Evolutionary conservation across 2,113 vertebrate species (phyloP), one percentile per base, ranked within the genome.

Genomic region (Peromyscus maniculatus): DNA sequence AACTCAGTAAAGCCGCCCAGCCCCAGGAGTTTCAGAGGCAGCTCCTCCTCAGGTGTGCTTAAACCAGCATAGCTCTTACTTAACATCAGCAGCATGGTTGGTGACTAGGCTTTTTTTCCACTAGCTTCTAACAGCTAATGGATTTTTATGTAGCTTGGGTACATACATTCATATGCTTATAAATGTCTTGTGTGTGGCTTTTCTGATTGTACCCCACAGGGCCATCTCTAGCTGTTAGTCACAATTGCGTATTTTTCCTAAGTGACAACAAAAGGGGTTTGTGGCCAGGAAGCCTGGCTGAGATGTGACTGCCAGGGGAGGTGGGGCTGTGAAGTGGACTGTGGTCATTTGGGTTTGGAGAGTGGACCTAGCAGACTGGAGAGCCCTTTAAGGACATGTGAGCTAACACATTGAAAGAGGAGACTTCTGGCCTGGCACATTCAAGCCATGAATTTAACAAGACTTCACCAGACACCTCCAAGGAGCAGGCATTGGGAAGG

Each of bases 351-450:
- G 6, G 46, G 19, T 66, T 75, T 77, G 49, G 39, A 77, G 66
- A 79, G 64, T 43, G 31, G 62, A 46, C 26, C 3, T 72, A 31
- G 5, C 2, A 26, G 52, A 22, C 12, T n/a, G 71, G 55, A 66
- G 92, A 89, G 94, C 91, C 96, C 97, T 97, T 97, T 98, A 97
- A 98, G 62, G 92, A 95, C 46, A 97, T 43, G 26, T 55, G 92
- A 98, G 94, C 96, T 0, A 9, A 88, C 19, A 7, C 8, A 4
- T 67, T 96, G 97, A 96, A 97, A 98, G 75, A 80, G 49, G 95
- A 98, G 88, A 82, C 79, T 92, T 13, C 66, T 82, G 91, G 55
- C 89, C 82, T 64, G 31, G 87, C 21, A 28, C 91, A 95, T 83
- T 59, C 46, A 72, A 57, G 78, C 91, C 91, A 89, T 95, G 89